Conservation (phyloP, 2,113 vertebrate species). For the Dolichotis patagonum region DNA sequence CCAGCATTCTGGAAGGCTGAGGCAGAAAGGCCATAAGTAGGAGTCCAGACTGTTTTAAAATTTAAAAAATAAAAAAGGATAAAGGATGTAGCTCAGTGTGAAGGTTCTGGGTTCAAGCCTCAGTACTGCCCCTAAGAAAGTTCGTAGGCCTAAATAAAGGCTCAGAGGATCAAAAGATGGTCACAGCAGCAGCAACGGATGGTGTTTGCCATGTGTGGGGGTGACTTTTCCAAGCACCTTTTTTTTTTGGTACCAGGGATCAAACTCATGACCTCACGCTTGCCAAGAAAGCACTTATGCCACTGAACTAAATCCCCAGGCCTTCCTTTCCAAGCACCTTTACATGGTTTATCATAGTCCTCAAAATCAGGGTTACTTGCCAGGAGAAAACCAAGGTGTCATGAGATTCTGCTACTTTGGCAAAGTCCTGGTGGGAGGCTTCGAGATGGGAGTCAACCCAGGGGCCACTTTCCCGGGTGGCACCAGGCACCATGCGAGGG, state of each 20-base stretch:
- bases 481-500: no score
- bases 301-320: no score
- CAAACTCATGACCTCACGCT: no score
- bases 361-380: background rate
- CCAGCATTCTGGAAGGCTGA: background rate
- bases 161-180: no score
- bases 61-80: background rate
- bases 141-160: background rate
- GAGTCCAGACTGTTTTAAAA: background rate
- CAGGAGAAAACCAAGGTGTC: background rate
- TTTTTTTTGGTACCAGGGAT: no score
- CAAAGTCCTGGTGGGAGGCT: background rate
- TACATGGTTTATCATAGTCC: background rate
- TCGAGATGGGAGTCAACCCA: background rate
- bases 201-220: rapidly evolving
- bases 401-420: background rate
- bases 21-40: background rate
- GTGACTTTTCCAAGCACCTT: background rate
- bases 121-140: background rate
- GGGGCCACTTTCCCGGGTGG: background rate
- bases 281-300: no score
- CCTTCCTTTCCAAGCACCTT: background rate
- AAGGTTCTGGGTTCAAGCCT: background rate
- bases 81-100: background rate
- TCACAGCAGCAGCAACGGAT: background rate